Percentiles rank a stretch among this genome's conserved stretches.
Evolutionary conservation across 2,888 invertebrate species (phyloP).

Genomic region (Gnatocerus cornutus): DNA sequence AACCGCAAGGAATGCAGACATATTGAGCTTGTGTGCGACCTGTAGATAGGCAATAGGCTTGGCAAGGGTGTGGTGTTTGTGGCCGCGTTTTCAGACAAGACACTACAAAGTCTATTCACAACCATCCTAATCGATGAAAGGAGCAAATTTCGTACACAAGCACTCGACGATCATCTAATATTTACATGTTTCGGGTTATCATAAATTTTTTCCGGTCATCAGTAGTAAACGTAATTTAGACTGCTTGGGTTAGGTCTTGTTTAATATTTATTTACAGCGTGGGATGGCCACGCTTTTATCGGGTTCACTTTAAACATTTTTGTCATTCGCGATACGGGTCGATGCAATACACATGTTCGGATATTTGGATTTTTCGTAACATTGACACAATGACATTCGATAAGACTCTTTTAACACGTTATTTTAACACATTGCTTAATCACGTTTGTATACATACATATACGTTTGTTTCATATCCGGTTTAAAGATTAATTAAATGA

Average conservation of each 20-base stretch:
- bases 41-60: constrained; percentile 54
- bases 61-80: constrained; percentile 55
- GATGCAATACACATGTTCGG: constrained; percentile 4
- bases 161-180: constrained; percentile 45
- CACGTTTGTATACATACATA: not conserved
- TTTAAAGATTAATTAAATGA: constrained; percentile 9
- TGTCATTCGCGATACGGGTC: constrained; percentile 16
- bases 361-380: constrained; percentile 34
- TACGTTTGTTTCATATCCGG: constrained; percentile 3
- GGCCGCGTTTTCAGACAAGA: constrained; percentile 48
- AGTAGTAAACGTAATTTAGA: constrained; percentile 41
- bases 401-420: not conserved
- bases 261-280: constrained; percentile 42
- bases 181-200: constrained; percentile 47
- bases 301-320: constrained; percentile 1
- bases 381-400: not conserved
- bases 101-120: constrained; percentile 37
- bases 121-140: constrained; percentile 32
- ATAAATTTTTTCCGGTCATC: constrained; percentile 43
- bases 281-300: constrained; percentile 29
- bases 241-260: constrained; percentile 50
- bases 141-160: constrained; percentile 33
- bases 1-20: constrained; percentile 54
- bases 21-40: constrained; percentile 53
- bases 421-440: not conserved